Evolutionary conservation across 2,888 invertebrate species (phyloP).

Genomic region (Crocallis elinguaria): DNA sequence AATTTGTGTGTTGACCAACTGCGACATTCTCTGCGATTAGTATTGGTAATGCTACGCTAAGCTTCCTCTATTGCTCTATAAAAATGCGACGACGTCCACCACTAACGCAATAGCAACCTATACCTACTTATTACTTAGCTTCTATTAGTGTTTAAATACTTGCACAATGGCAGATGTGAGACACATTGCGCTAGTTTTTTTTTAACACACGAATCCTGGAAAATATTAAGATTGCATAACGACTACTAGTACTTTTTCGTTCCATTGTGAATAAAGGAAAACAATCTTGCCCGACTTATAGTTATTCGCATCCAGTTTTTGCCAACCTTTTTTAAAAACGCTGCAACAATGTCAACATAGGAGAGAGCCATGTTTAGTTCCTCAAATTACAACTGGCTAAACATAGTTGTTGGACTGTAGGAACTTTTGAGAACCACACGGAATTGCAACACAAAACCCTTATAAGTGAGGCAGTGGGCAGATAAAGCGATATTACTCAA

Average conservation of each 20-base stretch:
- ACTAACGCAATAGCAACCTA: not conserved
- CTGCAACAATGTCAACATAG: not conserved
- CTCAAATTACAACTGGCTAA: not conserved
- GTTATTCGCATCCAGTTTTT: no score
- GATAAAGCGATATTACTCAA: slow-evolving; percentile 65
- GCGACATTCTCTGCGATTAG: not conserved
- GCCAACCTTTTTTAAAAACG: no score
- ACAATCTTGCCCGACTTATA: no score
- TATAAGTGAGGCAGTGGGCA: slow-evolving; percentile 63
- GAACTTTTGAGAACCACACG: slow-evolving; percentile 21
- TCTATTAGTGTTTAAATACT: no score
- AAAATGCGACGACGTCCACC: not conserved
- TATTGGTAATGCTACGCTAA: slow-evolving; percentile 1
- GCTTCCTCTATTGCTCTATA: slow-evolving; percentile 2
- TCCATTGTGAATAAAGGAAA: no score
- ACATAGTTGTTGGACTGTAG: not conserved
- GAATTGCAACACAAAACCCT: slow-evolving; percentile 63
- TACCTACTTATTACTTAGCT: not conserved
- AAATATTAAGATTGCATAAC: no score
- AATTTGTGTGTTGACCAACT: not conserved
- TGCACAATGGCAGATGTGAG: no score
- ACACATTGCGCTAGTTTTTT: no score
- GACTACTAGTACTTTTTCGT: no score
- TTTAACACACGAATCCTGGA: no score
- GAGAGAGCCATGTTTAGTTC: not conserved